Conservation (phyloP, 2,113 vertebrate genomes). For the Puffinus mauretanicus region DNA sequence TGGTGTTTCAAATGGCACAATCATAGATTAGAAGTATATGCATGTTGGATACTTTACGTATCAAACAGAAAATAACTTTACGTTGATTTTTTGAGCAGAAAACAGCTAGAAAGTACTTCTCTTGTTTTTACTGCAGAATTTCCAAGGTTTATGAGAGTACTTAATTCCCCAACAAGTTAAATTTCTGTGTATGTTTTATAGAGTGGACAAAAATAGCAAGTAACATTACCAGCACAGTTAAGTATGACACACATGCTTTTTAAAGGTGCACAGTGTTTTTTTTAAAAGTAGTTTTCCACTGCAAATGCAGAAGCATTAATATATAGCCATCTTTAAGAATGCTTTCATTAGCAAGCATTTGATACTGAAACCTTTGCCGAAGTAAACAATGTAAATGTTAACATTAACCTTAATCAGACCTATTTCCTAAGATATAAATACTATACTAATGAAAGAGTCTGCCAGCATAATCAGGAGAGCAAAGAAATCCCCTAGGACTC, state of each 20-base stretch:
- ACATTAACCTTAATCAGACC: conserved; percentile 39
- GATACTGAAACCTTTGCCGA: not conserved
- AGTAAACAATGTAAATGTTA: conserved; percentile 52
- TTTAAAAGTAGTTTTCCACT: not conserved
- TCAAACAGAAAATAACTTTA: conserved; percentile 17
- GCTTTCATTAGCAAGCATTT: not conserved
- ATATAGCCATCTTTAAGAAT: not conserved
- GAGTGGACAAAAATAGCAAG: not conserved
- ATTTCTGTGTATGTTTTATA: not conserved
- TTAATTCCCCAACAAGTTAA: not conserved
- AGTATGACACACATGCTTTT: not conserved
- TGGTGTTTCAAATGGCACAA: conserved; percentile 34
- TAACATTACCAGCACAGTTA: not conserved
- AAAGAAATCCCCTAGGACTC: conserved; percentile 79
- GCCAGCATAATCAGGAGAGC: conserved; percentile 70
- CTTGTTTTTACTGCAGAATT: not conserved
- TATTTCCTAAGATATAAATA: conserved; percentile 55
- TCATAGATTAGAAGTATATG: not conserved
- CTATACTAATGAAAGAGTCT: conserved; percentile 53
- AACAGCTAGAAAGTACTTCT: not conserved
- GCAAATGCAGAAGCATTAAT: not conserved
- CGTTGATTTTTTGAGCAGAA: not conserved
- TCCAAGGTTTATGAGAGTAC: not conserved
- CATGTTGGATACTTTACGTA: not conserved
- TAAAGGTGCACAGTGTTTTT: not conserved